Conservation (phyloP, 2,888 invertebrate species). For the Xylocampa areola region DNA sequence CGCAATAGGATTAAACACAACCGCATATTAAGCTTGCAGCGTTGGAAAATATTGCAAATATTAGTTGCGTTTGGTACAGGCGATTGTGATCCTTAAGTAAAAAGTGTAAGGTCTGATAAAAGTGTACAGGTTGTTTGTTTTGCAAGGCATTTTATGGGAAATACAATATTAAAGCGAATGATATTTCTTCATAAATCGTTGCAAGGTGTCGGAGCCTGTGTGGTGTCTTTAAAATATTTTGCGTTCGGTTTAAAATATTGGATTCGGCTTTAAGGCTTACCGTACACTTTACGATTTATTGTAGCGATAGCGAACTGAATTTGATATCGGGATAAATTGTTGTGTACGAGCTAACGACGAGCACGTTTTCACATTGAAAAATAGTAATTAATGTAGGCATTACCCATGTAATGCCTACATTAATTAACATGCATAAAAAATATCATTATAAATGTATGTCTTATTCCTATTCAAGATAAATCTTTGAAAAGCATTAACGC, state of each 20-base stretch:
- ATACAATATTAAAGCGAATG: slow-evolving; percentile 71
- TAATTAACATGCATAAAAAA: no score
- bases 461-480: no score
- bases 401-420: no score
- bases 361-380: no score
- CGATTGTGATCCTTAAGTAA: slow-evolving; percentile 37
- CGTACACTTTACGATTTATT: slow-evolving; percentile 33
- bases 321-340: slow-evolving; percentile 29
- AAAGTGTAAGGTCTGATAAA: slow-evolving; percentile 14
- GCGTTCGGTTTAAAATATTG: slow-evolving; percentile 53
- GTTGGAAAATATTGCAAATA: slow-evolving; percentile 43
- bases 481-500: no score
- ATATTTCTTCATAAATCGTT: slow-evolving; percentile 75
- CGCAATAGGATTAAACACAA: slow-evolving; percentile 17
- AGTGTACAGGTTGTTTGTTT: slow-evolving; percentile 29
- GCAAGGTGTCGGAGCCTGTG: slow-evolving; percentile 62
- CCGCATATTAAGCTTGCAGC: slow-evolving; percentile 29
- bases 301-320: slow-evolving; percentile 22
- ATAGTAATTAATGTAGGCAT: no score
- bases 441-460: no score
- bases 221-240: slow-evolving; percentile 57
- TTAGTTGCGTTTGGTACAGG: slow-evolving; percentile 17
- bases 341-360: slow-evolving; percentile 13
- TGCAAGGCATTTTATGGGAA: slow-evolving; percentile 59
- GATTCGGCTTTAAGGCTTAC: slow-evolving; percentile 37